Base-by-base conservation (phyloP, 2,113 vertebrate species). In the Semicossyphus pulcher region DNA sequence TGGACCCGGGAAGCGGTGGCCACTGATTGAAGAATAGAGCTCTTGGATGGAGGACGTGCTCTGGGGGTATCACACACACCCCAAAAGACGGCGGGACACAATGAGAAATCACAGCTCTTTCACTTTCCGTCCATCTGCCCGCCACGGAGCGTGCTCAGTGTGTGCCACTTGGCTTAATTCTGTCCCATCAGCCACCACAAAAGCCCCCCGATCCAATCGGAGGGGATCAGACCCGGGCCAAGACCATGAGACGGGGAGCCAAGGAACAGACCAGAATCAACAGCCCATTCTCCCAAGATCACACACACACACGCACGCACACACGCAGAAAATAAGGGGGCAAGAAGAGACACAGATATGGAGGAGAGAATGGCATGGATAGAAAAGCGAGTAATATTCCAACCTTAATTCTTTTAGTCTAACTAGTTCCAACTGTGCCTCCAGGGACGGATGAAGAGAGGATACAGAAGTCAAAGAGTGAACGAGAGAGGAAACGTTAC, bases 81-180 rank as follows among this genome's bases (percentile, higher is more conserved):
- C 91, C 89, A 80, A 91, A 92, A 92, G 92, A 91, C 75, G 83
- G 41, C 49, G 67, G 85, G 87, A 88, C 85, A 92, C 92, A 92
- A 93, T 91, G 91, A 91, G 86, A 91, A 92, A 93, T 93, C 91
- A 92, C 89, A 90, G 87, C 88, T 90, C 91, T 92, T 92, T 92
- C 89, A 91, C 88, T 89, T 88, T 78, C 71, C 76, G 82, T 88
- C 92, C 92, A 93, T 92, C 92, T 93, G 92, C 91, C 83, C 84
- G 83, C 87, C 85, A 76, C 31, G 85, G 88, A 91, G 91, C 82
- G 78, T 81, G 89, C 88, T 88, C 87, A 70, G 80, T 88, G 86
- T 88, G 89, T 91, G 90, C 92, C 92, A 92, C 90, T 92, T 92
- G 92, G 92, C 91, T 89, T 88, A 87, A 90, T 83, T 86, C 83